phyloP scores from a whole-genome alignment of 2,113 vertebrate species.

The Progne subis region DNA sequence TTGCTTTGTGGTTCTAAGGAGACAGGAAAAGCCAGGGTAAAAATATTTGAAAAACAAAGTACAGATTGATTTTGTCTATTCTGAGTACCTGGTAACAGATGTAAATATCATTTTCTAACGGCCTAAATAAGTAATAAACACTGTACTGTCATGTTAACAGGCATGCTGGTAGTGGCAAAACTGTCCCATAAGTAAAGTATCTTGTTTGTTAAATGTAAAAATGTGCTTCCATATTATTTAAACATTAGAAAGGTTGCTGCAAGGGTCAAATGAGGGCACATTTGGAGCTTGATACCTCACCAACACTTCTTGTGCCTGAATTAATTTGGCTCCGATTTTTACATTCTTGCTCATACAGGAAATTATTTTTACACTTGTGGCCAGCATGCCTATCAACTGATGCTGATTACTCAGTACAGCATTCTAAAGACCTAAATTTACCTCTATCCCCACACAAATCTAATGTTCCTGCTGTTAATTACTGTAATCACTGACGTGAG shows the following conservation, averaged over 20 bases:
- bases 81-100: not conserved
- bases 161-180: not conserved
- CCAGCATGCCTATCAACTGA: slow-evolving; percentile 4
- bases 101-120: not conserved
- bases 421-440: slow-evolving; percentile 62
- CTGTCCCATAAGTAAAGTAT: not conserved
- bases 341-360: slow-evolving; percentile 13
- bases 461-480: slow-evolving; percentile 64
- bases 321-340: slow-evolving; percentile 11
- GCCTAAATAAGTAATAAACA: not conserved
- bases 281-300: not conserved
- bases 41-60: not conserved
- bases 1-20: not conserved
- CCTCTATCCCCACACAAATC: slow-evolving; percentile 36
- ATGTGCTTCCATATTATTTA: not conserved
- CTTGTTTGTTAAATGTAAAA: not conserved
- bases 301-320: not conserved
- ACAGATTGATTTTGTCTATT: not conserved
- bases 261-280: not conserved
- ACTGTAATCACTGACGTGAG: slow-evolving; percentile 58
- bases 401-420: slow-evolving; percentile 44
- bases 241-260: not conserved
- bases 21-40: not conserved
- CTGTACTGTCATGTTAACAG: not conserved
- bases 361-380: slow-evolving; percentile 38